Percentiles rank a stretch among this genome's conserved stretches.
These are phyloP conservation scores for Seriola aureovittata DNA, from an alignment of 2,113 vertebrate species.

Conservation along the genomic window DNA sequence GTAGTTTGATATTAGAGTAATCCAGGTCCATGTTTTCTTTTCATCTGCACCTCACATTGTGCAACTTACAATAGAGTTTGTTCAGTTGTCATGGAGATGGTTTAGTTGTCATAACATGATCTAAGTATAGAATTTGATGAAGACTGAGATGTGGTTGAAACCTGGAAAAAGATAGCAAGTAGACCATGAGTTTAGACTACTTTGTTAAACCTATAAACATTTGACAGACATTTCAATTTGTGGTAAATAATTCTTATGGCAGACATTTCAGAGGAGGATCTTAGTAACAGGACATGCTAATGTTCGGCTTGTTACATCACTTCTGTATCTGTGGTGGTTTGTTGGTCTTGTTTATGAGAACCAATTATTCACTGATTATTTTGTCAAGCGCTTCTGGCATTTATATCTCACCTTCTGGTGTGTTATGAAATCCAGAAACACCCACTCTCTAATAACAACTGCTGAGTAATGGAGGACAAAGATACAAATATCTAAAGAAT, in stretches of 20 bases:
- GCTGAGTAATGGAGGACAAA: conserved; percentile 29
- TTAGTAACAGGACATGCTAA: not conserved
- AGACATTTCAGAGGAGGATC: not conserved
- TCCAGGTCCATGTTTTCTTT: too few species aligned
- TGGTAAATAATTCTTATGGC: not conserved
- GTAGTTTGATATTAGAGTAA: not conserved
- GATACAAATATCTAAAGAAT: not conserved
- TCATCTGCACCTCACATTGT: not conserved
- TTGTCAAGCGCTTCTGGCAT: conserved; percentile 45
- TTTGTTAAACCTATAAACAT: not conserved
- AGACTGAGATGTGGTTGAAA: not conserved
- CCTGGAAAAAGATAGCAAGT: not conserved
- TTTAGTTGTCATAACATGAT: not conserved
- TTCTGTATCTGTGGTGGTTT: conserved; percentile 10
- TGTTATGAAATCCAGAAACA: conserved; percentile 40
- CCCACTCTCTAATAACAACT: conserved; percentile 25
- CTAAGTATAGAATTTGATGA: not conserved
- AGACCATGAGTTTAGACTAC: not conserved
- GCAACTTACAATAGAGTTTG: not conserved
- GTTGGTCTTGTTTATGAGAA: conserved; percentile 11
- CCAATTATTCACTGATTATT: conserved; percentile 35
- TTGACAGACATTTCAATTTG: not conserved
- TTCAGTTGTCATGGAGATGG: not conserved
- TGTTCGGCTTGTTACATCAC: conserved; percentile 10
- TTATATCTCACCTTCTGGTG: conserved; percentile 55